Base-by-base conservation (phyloP, 2,888 invertebrate genomes). In the Beris chalybata region DNA sequence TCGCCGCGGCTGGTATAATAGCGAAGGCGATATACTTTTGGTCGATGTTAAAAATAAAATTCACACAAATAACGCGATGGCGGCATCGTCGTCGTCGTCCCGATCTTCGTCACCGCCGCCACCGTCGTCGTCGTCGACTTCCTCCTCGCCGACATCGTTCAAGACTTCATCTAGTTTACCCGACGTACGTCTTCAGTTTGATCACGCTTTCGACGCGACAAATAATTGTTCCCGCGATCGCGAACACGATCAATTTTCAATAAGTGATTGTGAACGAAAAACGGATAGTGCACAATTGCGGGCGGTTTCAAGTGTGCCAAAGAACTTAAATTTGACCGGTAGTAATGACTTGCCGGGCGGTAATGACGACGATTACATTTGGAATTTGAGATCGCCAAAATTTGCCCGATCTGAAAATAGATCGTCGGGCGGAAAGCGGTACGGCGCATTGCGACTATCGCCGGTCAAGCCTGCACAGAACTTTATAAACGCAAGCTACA, bases 321-420 rank as follows among this genome's bases (percentile, higher is more conserved):
- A 87, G 74, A 86, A 88, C 75, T 82, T 89, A 70, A 86, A 89
- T 82, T 83, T 88, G 73, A 67, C 74, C 82, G 81, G 72, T 79
- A 71, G 71, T 71, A 29, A 13, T 47, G 31, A 11, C 29, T 45
- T 57, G 43, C 11, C 12, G n/a, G 29, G 29, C 22, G 54, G 54
- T 53, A 64, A 66, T 38, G 55, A 55, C 32, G 59, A 65, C 50
- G 56, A 64, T 63, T 65, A 29, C 54, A 47, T 43, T 29, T 66
- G 67, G 67, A 69, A 59, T 67, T 31, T 69, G 45, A 66, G 59
- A 64, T 53, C 67, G 53, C 43, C 43, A 11, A 65, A 80, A 82
- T 71, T 70, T 82, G 48, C 78, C 75, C 45, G 80, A 80, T 73
- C 74, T 80, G 67, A 70, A 71, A 68, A 67, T 69, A 69, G 66